Evolutionary conservation across 2,888 invertebrate genomes (phyloP), one percentile per base, ranked within the genome.

Genomic region (Sthenelais limicola): DNA sequence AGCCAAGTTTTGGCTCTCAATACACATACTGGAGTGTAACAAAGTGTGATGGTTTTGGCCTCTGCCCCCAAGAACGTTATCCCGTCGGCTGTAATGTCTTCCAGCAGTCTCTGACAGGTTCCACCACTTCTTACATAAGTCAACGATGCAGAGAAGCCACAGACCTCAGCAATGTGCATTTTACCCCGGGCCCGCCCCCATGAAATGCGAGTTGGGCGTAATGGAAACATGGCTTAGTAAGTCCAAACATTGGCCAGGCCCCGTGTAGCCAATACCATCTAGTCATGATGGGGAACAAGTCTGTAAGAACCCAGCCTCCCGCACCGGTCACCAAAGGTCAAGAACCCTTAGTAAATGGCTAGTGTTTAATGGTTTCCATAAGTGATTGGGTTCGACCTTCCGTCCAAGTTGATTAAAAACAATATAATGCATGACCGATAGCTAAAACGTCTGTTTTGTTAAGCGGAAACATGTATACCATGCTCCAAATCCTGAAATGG

Each of bases 321-420:
- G 12, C 49, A 49, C 21, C 49, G 35, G 38, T 62, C 62, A 62
- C 21, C 38, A n/a, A 35, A 43, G 62, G 62, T 35, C 38, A 38
- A 26, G 9, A n/a, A 24, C 9, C n/a, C n/a, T n/a, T 9, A n/a
- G 51, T 5, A n/a, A n/a, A 15, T 5, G 51, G 21, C 18, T 24
- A 24, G 26, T 1, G 26, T 26, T 33, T 62, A 62, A 62, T 62
- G 62, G 62, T 33, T 9, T 3, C 38, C 26, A 43, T 21, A 38
- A 62, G 62, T 43, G 35, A 62, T 62, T 43, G 38, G 38, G 62
- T 62, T 62, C 2, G 24, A 9, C 2, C 24, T 1, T 12, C 18
- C 26, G 62, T 38, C 62, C 35, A 26, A 38, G 18, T 33, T 35
- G 38, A 62, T 62, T 62, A 62, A 43, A 62, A 62, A 62, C 38